Conservation (phyloP, 2,888 invertebrate species). For the Drosophila nr. perissopoda region DNA sequence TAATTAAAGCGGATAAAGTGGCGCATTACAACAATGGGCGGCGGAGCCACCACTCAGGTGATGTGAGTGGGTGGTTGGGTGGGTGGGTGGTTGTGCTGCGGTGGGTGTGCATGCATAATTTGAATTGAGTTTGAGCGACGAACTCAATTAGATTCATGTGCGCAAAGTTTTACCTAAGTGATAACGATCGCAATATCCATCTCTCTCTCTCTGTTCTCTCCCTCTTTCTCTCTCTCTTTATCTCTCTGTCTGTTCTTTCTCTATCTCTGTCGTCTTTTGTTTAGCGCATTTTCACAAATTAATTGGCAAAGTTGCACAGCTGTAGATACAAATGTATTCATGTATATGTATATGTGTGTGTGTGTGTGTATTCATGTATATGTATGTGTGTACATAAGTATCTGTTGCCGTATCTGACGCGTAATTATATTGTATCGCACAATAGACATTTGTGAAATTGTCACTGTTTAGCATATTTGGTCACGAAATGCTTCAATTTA, state of each 20-base stretch:
- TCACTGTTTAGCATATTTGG: conserved; percentile 84
- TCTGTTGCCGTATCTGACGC: conserved; percentile 53
- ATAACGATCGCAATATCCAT: conserved; percentile 60
- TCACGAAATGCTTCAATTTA: conserved; percentile 78
- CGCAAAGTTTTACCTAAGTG: conserved; percentile 73
- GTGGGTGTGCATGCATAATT: conserved; percentile 69
- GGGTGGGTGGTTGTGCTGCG: background rate
- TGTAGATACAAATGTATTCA: conserved; percentile 54
- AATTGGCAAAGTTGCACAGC: conserved; percentile 73
- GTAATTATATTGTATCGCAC: conserved; percentile 71
- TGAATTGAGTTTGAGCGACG: conserved; percentile 73
- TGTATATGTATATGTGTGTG: conserved; percentile 6
- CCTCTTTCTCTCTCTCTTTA: background rate
- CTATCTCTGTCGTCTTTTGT: conserved; percentile 44
- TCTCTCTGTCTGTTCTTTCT: background rate
- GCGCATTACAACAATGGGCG: conserved; percentile 77
- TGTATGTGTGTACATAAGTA: conserved; percentile 38
- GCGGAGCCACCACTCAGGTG: conserved; percentile 13
- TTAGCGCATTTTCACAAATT: conserved; percentile 74
- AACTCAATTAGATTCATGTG: conserved; percentile 78
- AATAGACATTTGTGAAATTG: conserved; percentile 81
- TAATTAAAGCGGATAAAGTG: conserved; percentile 82
- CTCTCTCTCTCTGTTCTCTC: conserved; percentile 3
- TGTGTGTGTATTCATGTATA: conserved; percentile 12
- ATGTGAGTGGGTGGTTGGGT: background rate